Evolutionary conservation across 2,113 vertebrate genomes (phyloP).

Genomic region (Charina bottae): DNA sequence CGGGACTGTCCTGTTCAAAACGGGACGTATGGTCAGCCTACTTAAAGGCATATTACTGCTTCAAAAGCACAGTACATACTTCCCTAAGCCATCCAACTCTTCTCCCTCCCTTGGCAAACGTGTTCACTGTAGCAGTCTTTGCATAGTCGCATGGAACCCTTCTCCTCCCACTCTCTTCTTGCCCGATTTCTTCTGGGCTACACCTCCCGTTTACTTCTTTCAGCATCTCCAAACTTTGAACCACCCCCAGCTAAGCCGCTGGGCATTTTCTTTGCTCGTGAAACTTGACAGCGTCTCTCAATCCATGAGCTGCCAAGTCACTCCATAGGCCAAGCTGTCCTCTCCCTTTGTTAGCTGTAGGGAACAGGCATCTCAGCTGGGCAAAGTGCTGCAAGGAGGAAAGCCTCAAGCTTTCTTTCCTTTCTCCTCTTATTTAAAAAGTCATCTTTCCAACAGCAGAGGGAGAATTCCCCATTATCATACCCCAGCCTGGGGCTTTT

Average conservation of each 20-base stretch:
- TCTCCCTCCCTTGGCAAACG: not conserved
- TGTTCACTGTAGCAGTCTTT: not conserved
- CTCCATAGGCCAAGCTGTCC: not conserved
- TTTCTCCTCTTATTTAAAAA: not conserved
- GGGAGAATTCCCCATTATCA: not conserved
- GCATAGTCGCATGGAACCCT: not conserved
- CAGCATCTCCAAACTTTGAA: not conserved
- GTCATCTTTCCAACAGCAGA: not conserved
- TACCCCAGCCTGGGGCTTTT: not conserved
- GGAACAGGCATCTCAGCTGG: not conserved
- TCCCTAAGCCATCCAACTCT: not conserved
- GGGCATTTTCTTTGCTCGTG: not conserved
- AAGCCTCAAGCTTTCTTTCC: not conserved
- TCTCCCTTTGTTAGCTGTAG: not conserved
- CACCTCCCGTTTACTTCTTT: not conserved
- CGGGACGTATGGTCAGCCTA: no score
- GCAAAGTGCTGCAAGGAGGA: not conserved
- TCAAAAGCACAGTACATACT: not conserved
- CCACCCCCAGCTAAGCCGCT: not conserved
- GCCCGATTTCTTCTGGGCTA: not conserved
- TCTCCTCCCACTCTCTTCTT: not conserved
- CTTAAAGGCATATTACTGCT: not conserved
- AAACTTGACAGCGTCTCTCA: not conserved
- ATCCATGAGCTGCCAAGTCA: not conserved
- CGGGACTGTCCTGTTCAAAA: no score